A percentile compares a stretch with the other conserved stretches of the same genome.
Conservation (phyloP, 92 coral and sea anemone species). For the Hydrozoanthus gracilis region DNA sequence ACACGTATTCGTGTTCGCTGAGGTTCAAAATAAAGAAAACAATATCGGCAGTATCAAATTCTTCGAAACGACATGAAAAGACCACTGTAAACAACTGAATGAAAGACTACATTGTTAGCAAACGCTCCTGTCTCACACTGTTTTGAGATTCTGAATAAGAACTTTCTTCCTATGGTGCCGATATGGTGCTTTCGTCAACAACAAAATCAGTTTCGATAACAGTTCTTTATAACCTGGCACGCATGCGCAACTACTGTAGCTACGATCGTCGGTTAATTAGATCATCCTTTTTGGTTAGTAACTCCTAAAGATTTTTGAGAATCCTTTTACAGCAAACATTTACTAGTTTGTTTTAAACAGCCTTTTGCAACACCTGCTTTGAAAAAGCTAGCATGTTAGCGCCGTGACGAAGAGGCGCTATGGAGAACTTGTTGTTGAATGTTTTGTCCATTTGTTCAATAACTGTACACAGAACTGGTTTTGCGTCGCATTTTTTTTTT, state of each 20-base stretch:
- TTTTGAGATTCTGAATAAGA: too few relatives aligned
- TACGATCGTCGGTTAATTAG: background rate
- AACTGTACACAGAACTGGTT: conserved; percentile 35
- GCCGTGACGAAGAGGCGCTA: conserved; percentile 18
- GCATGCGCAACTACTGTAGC: background rate
- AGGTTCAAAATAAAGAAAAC: too few relatives aligned
- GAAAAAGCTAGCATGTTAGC: conserved; percentile 23
- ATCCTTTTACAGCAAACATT: background rate
- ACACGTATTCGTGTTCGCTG: too few relatives aligned
- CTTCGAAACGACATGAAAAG: too few relatives aligned
- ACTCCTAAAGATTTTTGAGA: conserved; percentile 11
- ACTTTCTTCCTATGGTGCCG: too few relatives aligned
- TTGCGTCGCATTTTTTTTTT: conserved; percentile 30
- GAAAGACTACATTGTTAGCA: too few relatives aligned
- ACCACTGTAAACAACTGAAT: too few relatives aligned
- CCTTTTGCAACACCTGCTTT: background rate
- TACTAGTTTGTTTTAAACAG: conserved; percentile 13
- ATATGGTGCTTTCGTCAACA: too few relatives aligned
- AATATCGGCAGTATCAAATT: too few relatives aligned
- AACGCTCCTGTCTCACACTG: too few relatives aligned
- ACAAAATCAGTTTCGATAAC: too few relatives aligned
- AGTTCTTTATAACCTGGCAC: background rate
- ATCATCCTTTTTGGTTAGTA: background rate
- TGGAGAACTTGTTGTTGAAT: conserved; percentile 38
- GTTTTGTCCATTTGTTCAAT: conserved; percentile 26